A percentile compares a stretch with the other conserved stretches of the same genome.
phyloP scores from a whole-genome alignment of 2,888 invertebrate genomes.

The Tachina lurida region DNA sequence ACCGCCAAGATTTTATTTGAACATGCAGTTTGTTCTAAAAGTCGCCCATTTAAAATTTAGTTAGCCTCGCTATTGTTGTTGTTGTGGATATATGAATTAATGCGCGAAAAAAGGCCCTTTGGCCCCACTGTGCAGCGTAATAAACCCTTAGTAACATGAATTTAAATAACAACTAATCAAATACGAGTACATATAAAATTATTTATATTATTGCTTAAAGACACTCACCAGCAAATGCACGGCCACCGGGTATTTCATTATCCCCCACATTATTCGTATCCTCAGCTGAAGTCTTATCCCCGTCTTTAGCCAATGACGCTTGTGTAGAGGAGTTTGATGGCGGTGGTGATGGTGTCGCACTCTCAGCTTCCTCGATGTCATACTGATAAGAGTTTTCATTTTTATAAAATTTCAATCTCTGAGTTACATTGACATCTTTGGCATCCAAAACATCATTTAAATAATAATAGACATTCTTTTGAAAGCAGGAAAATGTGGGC shows the following conservation, averaged over 20 bases:
- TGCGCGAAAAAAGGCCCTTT: no score
- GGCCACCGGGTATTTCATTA: slow-evolving; percentile 76
- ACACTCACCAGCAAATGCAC: slow-evolving; percentile 75
- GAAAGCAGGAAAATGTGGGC: slow-evolving; percentile 89
- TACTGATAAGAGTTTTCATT: slow-evolving; percentile 86
- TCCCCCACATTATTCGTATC: slow-evolving; percentile 73
- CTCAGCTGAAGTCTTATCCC: slow-evolving; percentile 42
- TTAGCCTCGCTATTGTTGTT: no score
- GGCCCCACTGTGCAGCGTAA: no score
- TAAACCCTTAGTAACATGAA: background rate
- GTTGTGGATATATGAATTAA: no score
- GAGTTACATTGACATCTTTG: slow-evolving; percentile 87
- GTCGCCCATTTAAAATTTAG: no score
- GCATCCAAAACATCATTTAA: slow-evolving; percentile 87
- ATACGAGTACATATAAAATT: background rate
- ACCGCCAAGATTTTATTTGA: no score
- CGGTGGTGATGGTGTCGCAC: background rate
- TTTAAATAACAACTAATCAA: background rate
- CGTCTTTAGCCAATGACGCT: slow-evolving; percentile 69
- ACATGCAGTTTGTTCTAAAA: no score
- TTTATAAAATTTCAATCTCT: slow-evolving; percentile 86
- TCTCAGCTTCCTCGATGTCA: slow-evolving; percentile 77
- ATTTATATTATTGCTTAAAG: background rate
- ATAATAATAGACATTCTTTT: slow-evolving; percentile 90
- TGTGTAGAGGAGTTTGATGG: slow-evolving; percentile 51